A percentile compares a stretch with the other conserved stretches of the same genome.
phyloP scores from a whole-genome alignment of 2,113 vertebrate species.

The Xiphias gladius region DNA sequence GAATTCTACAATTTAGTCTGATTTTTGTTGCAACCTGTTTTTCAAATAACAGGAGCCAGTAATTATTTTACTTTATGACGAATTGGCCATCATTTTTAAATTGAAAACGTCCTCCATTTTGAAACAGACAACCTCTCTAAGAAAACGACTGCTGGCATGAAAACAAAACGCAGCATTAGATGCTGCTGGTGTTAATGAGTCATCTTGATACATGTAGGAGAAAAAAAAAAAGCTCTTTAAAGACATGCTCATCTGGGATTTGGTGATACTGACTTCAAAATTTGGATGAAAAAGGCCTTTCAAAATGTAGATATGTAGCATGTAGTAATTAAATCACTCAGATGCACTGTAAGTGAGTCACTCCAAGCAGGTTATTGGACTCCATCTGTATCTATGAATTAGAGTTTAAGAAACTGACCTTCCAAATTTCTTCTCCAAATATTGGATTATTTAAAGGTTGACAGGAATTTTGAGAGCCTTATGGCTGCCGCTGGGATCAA shows the following conservation, averaged over 20 bases:
- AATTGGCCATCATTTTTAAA: background rate
- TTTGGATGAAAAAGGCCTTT: background rate
- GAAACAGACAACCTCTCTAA: background rate
- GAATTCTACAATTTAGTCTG: background rate
- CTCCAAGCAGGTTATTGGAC: background rate
- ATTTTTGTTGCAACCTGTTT: background rate
- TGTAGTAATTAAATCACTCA: background rate
- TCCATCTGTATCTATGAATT: background rate
- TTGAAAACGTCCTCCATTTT: constrained; percentile 12
- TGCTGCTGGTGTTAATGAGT: constrained; percentile 13
- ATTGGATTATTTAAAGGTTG: background rate
- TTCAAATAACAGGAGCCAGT: background rate
- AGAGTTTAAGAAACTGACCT: background rate
- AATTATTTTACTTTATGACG: background rate
- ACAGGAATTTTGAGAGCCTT: background rate
- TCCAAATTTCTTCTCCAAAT: background rate
- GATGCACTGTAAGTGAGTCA: background rate
- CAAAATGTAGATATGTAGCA: background rate
- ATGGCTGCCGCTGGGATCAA: background rate
- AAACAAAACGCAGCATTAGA: constrained; percentile 10
- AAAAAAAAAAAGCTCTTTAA: background rate
- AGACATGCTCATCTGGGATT: background rate
- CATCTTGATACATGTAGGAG: constrained; percentile 1
- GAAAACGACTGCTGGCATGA: constrained; percentile 2
- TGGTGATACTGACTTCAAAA: background rate